These are phyloP conservation scores for Manis crassicaudata DNA, from an alignment of 2,797 vertebrate species.

Conservation along the genomic window DNA sequence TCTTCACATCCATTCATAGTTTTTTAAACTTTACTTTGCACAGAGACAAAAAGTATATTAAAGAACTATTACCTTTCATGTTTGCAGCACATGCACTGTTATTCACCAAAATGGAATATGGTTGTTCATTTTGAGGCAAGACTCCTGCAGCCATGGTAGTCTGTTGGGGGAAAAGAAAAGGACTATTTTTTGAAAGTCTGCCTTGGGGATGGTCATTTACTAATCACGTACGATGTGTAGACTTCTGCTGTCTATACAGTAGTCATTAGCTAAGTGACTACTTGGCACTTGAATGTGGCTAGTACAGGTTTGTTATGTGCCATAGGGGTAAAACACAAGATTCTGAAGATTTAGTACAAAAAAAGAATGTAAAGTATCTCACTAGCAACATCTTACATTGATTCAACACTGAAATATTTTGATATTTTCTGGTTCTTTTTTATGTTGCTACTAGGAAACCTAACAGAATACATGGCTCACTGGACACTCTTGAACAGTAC, in stretches of 20 bases:
- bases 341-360: neutral
- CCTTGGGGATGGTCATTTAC: neutral
- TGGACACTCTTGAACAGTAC: neutral
- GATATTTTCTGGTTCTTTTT: neutral
- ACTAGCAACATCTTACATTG: neutral
- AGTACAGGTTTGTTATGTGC: neutral
- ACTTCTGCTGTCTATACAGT: neutral
- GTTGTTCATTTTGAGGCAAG: constrained; percentile 90
- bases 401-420: constrained; percentile 3
- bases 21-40: constrained; percentile 47
- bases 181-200: neutral
- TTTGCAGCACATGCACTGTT: constrained; percentile 81
- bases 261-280: neutral
- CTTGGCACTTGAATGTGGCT: neutral
- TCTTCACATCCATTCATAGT: neutral
- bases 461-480: neutral
- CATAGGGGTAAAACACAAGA: neutral
- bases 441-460: neutral
- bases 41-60: constrained; percentile 30
- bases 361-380: neutral
- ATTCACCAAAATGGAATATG: constrained; percentile 83
- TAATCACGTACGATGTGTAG: neutral
- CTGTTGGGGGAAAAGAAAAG: constrained; percentile 83
- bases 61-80: constrained; percentile 91
- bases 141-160: constrained; percentile 94